Evolutionary conservation across 2,888 invertebrate genomes (phyloP).

Genomic region (Gasteruption jaculator): DNA sequence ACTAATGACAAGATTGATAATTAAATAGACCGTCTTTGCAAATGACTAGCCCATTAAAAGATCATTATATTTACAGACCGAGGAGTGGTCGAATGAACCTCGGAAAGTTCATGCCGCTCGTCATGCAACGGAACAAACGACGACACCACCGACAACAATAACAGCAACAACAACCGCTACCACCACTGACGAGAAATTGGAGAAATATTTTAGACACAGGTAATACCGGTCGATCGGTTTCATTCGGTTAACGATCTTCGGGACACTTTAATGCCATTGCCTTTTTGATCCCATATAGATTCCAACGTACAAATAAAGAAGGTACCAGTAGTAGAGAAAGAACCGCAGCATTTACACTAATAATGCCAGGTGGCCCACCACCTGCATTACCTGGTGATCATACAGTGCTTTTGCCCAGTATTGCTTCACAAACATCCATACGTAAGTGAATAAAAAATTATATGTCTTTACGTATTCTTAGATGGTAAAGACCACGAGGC

Average conservation of each 20-base stretch:
- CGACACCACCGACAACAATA: no score
- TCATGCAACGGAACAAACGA: constrained; percentile 46
- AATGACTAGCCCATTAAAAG: no score
- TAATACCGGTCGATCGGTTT: constrained; percentile 16
- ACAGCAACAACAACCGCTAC: no score
- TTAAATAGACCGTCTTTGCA: no score
- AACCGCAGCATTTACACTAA: constrained; percentile 50
- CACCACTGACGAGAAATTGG: constrained; percentile 59
- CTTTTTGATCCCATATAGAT: constrained; percentile 50
- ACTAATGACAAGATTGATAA: no score
- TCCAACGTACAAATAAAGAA: constrained; percentile 60
- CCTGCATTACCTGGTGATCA: constrained; percentile 58
- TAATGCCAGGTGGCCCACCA: constrained; percentile 48
- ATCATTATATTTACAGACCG: constrained; percentile 71
- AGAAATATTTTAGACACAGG: constrained; percentile 56
- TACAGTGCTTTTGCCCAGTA: constrained; percentile 52
- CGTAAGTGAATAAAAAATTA: constrained; percentile 37
- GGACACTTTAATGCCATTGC: neutral
- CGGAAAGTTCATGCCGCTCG: constrained; percentile 52
- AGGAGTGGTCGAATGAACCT: constrained; percentile 58
- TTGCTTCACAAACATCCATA: constrained; percentile 54
- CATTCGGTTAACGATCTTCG: neutral
- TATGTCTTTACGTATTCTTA: neutral
- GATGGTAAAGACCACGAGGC: neutral
- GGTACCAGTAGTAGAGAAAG: constrained; percentile 52